phyloP scores from a whole-genome alignment of 1,140 invertebrate species.

The Hesperophylax magnus region DNA sequence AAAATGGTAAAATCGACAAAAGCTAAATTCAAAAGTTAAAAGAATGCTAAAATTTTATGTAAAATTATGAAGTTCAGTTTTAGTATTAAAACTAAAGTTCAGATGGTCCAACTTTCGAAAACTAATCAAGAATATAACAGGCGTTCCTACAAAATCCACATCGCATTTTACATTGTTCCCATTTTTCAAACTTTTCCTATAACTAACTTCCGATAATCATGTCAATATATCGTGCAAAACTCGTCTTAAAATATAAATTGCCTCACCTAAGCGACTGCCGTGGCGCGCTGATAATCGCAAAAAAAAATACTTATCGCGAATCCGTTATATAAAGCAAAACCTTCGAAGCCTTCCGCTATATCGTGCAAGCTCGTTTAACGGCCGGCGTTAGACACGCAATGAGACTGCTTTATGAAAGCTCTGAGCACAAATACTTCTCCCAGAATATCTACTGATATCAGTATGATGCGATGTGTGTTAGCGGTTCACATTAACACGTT shows the following conservation, averaged over 20 bases:
- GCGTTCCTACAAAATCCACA: conserved; percentile 27
- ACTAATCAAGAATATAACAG: conserved; percentile 26
- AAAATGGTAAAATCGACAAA: neutral
- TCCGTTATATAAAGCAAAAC: conserved; percentile 26
- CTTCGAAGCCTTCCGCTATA: conserved; percentile 32
- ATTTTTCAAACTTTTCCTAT: conserved; percentile 39
- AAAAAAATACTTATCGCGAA: conserved; percentile 38
- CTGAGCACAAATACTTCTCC: neutral
- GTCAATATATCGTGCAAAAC: conserved; percentile 38
- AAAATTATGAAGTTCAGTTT: conserved; percentile 13
- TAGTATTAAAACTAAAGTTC: neutral
- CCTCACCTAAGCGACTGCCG: conserved; percentile 25
- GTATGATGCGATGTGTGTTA: neutral
- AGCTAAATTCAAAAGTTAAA: neutral
- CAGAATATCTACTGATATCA: neutral
- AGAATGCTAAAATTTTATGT: conserved; percentile 1
- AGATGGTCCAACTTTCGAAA: conserved; percentile 25
- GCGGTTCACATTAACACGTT: neutral
- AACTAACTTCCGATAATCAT: conserved; percentile 36
- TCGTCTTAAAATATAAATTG: conserved; percentile 38
- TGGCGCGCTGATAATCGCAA: conserved; percentile 29
- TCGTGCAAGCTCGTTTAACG: conserved; percentile 24
- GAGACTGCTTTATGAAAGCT: conserved; percentile 22
- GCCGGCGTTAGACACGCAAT: conserved; percentile 38
- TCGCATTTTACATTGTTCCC: conserved; percentile 24